Evolutionary conservation across 2,113 vertebrate species (phyloP).

Genomic region (Chamaetylas fuelleborni): DNA sequence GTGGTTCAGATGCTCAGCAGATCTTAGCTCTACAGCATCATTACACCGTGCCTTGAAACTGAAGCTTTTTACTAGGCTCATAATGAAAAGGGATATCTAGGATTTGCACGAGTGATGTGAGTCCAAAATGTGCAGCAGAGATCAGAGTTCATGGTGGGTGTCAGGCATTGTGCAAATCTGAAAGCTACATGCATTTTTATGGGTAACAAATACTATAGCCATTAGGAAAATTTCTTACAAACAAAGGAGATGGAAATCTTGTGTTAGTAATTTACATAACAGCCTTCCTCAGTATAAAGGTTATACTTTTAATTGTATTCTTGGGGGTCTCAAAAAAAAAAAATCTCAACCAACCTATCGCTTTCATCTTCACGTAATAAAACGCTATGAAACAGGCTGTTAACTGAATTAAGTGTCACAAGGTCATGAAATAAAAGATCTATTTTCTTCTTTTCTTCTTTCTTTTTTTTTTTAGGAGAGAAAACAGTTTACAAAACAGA

Average conservation of each 20-base stretch:
- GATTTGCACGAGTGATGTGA: background rate
- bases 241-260: constrained; percentile 16
- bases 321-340: background rate
- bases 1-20: background rate
- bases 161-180: background rate
- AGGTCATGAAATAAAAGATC: constrained; percentile 46
- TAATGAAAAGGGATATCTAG: background rate
- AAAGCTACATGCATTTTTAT: background rate
- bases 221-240: background rate
- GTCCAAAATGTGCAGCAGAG: background rate
- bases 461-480: background rate
- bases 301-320: constrained; percentile 5
- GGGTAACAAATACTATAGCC: background rate
- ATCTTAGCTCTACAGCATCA: background rate
- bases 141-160: background rate
- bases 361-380: constrained; percentile 54
- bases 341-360: background rate
- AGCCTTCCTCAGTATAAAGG: background rate
- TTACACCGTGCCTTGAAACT: background rate
- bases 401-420: constrained; percentile 35
- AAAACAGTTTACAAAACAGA: constrained; percentile 76
- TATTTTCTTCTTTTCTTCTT: background rate
- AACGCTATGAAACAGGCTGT: constrained; percentile 42
- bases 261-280: background rate
- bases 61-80: background rate